Percentiles rank a stretch among this genome's conserved stretches.
These are phyloP conservation scores for Poecilia latipinna DNA, from an alignment of 2,113 vertebrate species.

Conservation along the genomic window DNA sequence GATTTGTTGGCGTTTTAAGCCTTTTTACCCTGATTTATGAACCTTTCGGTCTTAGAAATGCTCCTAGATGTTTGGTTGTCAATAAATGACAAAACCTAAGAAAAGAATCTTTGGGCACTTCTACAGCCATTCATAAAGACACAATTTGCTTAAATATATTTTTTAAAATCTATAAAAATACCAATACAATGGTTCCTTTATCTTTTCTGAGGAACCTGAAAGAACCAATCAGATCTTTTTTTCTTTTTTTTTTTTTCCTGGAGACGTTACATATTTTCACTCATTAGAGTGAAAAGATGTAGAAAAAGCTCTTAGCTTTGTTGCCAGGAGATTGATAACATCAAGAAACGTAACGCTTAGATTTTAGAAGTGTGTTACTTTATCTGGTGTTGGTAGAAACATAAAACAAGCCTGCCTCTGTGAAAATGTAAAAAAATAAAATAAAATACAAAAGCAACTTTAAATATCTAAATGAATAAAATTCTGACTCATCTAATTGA, in stretches of 20 bases:
- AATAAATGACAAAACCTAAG: too few species aligned
- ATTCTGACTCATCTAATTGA: neutral
- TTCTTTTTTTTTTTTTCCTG: neutral
- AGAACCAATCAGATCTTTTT: neutral
- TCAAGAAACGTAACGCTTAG: neutral
- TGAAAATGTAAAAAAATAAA: neutral
- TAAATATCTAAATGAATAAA: neutral
- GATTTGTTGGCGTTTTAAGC: neutral
- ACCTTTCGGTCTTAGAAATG: neutral
- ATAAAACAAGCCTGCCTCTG: neutral
- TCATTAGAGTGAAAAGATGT: neutral
- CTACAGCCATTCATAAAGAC: neutral
- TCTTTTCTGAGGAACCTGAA: neutral
- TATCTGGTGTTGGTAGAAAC: neutral
- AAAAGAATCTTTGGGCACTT: neutral
- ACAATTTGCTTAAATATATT: neutral
- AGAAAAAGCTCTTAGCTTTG: neutral
- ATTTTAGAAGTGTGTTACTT: neutral
- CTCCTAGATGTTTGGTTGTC: neutral
- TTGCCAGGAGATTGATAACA: too few species aligned
- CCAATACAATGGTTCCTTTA: neutral
- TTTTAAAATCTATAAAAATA: neutral
- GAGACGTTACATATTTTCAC: neutral
- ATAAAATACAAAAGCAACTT: neutral
- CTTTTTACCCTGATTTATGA: neutral